Evolutionary conservation across 2,888 invertebrate species (phyloP).

Genomic region (Iphiclides podalirius): DNA sequence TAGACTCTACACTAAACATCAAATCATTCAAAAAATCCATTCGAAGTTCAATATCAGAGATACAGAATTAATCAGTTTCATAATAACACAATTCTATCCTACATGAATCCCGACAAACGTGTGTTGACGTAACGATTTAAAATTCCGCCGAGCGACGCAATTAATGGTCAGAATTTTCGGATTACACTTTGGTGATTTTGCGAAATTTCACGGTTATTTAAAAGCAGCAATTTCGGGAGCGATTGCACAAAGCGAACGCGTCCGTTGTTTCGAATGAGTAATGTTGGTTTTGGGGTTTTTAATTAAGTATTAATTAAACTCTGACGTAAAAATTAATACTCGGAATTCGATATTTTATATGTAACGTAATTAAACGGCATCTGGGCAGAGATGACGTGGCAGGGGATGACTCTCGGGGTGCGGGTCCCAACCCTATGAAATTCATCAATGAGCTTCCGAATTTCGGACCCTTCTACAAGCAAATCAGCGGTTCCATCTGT

Average conservation of each 20-base stretch:
- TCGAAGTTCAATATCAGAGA: no score
- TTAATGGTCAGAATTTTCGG: conserved; percentile 7
- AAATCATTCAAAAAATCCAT: no score
- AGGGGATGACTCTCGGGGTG: no score
- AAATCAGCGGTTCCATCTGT: no score
- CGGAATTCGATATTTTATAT: no score
- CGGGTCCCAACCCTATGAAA: no score
- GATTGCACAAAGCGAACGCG: not conserved
- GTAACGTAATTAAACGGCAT: not conserved
- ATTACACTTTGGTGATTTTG: conserved; percentile 5
- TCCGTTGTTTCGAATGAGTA: not conserved
- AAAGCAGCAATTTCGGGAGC: conserved; percentile 5
- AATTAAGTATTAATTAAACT: conserved; percentile 9
- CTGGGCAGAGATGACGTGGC: not conserved
- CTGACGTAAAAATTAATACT: not conserved
- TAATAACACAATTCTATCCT: no score
- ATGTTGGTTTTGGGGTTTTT: not conserved
- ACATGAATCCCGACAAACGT: not conserved
- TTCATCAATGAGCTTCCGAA: no score
- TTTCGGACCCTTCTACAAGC: no score
- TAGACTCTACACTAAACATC: no score
- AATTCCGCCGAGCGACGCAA: conserved; percentile 6
- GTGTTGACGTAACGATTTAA: conserved; percentile 6
- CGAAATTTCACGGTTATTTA: conserved; percentile 16
- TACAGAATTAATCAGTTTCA: no score